These are phyloP conservation scores for Cyanistes caeruleus DNA, from an alignment of 2,113 vertebrate species.

Conservation along the genomic window DNA sequence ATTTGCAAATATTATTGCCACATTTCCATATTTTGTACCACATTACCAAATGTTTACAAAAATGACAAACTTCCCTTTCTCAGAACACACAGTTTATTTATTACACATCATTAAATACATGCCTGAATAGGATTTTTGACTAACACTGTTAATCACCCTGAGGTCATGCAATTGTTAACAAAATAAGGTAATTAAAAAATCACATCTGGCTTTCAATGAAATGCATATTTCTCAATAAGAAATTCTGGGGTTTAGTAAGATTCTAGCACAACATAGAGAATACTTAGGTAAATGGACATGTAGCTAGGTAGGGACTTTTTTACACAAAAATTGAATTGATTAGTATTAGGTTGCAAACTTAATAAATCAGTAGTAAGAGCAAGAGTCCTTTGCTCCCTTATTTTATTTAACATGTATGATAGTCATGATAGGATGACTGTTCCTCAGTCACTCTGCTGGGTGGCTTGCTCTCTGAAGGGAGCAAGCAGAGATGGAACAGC, in stretches of 20 bases:
- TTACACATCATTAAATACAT: background rate
- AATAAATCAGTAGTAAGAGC: background rate
- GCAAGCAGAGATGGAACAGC: background rate
- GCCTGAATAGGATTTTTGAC: background rate
- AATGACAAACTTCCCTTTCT: background rate
- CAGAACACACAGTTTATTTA: background rate
- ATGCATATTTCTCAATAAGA: background rate
- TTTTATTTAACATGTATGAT: background rate
- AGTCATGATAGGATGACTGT: background rate
- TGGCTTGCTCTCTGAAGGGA: background rate
- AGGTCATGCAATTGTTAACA: background rate
- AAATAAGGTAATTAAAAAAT: background rate
- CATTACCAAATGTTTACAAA: background rate
- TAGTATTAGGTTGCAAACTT: background rate
- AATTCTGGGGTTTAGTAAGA: background rate
- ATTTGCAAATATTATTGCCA: background rate
- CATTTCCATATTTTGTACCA: background rate
- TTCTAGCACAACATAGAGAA: background rate
- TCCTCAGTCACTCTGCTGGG: background rate
- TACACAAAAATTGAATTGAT: background rate
- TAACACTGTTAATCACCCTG: background rate
- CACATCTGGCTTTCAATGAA: background rate
- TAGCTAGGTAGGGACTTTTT: background rate
- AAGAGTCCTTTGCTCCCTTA: background rate
- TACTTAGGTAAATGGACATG: background rate